Conservation (phyloP, 2,888 invertebrate genomes). For the Volucella inflata region DNA sequence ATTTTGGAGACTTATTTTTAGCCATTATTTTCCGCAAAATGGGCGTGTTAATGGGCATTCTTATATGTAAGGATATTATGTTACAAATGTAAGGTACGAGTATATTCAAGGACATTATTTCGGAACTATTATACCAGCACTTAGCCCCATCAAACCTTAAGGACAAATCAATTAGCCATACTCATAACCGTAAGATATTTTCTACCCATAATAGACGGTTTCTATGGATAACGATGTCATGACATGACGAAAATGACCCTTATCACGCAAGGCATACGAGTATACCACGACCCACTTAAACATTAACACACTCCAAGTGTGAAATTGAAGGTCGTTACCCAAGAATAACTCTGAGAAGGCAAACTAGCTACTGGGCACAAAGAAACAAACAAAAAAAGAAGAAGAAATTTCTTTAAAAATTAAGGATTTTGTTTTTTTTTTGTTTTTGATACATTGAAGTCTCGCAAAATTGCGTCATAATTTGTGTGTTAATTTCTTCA, state of each 20-base stretch:
- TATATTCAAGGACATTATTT: too few relatives aligned
- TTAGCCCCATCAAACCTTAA: not conserved
- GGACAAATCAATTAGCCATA: conserved; percentile 4
- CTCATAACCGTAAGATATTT: not conserved
- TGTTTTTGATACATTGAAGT: too few relatives aligned
- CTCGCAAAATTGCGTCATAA: not conserved
- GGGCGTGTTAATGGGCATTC: too few relatives aligned
- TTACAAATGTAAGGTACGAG: too few relatives aligned
- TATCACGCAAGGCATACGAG: not conserved
- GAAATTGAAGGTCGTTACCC: conserved; percentile 4
- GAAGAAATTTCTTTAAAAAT: too few relatives aligned
- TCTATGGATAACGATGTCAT: conserved; percentile 11
- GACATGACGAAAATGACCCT: not conserved
- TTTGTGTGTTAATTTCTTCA: not conserved
- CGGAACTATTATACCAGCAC: too few relatives aligned
- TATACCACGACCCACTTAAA: not conserved
- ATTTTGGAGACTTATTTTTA: too few relatives aligned
- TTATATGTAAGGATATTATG: too few relatives aligned
- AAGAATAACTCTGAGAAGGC: conserved; percentile 1
- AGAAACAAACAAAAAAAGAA: too few relatives aligned
- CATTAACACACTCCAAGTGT: not conserved
- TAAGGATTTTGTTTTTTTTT: too few relatives aligned
- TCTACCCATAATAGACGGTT: conserved; percentile 14
- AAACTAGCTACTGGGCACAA: not conserved
- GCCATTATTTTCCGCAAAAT: too few relatives aligned